These are phyloP conservation scores for Lethocerus indicus DNA, from an alignment of 1,140 invertebrate genomes.

Conservation along the genomic window DNA sequence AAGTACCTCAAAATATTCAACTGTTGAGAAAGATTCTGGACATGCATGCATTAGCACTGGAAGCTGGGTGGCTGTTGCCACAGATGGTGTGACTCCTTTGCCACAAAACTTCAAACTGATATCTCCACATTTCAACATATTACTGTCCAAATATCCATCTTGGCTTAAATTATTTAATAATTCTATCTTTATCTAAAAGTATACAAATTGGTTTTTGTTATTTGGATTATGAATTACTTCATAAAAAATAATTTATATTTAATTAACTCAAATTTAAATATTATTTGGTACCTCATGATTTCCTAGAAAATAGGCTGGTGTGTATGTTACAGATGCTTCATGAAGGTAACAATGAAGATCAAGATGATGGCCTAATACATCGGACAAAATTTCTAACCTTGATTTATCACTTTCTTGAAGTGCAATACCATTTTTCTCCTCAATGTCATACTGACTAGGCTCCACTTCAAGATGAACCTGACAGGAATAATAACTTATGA, in stretches of 20 bases:
- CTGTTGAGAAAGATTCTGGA: slow-evolving; percentile 60
- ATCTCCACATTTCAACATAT: slow-evolving; percentile 33
- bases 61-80: slow-evolving; percentile 35
- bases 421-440: slow-evolving; percentile 41
- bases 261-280: neutral
- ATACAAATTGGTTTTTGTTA: slow-evolving; percentile 11
- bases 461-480: slow-evolving; percentile 37
- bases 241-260: neutral
- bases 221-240: neutral
- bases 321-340: slow-evolving; percentile 27
- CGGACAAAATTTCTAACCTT: slow-evolving; percentile 56
- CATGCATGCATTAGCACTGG: slow-evolving; percentile 58
- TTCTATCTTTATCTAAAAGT: slow-evolving; percentile 36
- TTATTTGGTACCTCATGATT: slow-evolving; percentile 43
- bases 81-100: slow-evolving; percentile 23
- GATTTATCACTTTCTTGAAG: slow-evolving; percentile 42
- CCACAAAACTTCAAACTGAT: slow-evolving; percentile 44
- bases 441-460: slow-evolving; percentile 32
- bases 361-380: slow-evolving; percentile 50
- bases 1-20: slow-evolving; percentile 65
- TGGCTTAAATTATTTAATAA: slow-evolving; percentile 35
- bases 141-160: slow-evolving; percentile 28
- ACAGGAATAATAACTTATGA: slow-evolving; percentile 9
- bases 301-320: slow-evolving; percentile 55
- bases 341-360: slow-evolving; percentile 40